Conservation (phyloP, 2,797 vertebrate genomes). For the Sternotherus odoratus region DNA sequence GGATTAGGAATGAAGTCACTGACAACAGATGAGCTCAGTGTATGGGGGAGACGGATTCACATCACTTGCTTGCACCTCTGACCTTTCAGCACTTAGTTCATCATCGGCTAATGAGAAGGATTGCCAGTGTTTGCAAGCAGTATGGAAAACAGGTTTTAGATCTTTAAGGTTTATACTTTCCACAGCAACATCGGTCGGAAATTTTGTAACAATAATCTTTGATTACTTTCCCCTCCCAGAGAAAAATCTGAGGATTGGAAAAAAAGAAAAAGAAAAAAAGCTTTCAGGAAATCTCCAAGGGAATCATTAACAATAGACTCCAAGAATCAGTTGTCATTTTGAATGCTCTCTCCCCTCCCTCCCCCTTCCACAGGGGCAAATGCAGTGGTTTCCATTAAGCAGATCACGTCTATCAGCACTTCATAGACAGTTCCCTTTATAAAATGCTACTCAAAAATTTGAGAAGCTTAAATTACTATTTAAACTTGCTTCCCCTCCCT, state of each 20-base stretch:
- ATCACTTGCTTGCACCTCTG: neutral
- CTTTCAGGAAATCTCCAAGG: constrained; percentile 49
- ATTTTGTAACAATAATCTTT: neutral
- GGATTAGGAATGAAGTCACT: constrained; percentile 1
- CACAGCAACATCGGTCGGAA: neutral
- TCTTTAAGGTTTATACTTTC: neutral
- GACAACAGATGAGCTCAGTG: constrained; percentile 11
- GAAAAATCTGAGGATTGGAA: constrained; percentile 1
- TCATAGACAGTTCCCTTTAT: neutral
- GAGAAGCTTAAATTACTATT: neutral
- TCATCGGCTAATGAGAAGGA: constrained; percentile 1
- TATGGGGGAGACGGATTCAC: neutral
- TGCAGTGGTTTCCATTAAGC: constrained; percentile 2
- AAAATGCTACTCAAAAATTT: neutral
- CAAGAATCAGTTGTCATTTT: constrained; percentile 46
- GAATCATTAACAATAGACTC: constrained; percentile 28
- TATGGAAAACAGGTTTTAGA: neutral
- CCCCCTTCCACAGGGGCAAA: neutral
- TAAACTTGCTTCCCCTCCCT: neutral
- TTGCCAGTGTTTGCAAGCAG: neutral
- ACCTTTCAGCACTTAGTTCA: neutral
- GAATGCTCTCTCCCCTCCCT: neutral
- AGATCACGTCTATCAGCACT: constrained; percentile 6
- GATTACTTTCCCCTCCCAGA: constrained; percentile 32
- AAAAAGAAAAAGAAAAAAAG: constrained; percentile 49